A percentile compares a stretch with the other conserved stretches of the same genome.
phyloP scores from a whole-genome alignment of 2,888 invertebrate species.

The Ceriagrion tenellum region DNA sequence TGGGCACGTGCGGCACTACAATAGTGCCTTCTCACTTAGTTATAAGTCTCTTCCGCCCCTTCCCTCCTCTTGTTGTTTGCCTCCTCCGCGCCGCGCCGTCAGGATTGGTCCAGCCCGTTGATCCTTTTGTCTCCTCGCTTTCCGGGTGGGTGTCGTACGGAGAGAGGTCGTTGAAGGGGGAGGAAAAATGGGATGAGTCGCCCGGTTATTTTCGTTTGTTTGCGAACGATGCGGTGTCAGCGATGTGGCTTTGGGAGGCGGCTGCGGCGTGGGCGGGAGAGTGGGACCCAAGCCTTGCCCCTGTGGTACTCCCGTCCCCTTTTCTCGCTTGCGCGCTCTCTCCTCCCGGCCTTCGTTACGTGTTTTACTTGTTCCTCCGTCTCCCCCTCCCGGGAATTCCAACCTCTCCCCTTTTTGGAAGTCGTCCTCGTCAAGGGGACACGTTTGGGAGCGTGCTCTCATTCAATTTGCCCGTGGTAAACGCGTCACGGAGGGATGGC shows the following conservation, averaged over 20 bases:
- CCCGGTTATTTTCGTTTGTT: conserved; percentile 7
- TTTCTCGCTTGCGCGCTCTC: background rate
- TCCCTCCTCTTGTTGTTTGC: background rate
- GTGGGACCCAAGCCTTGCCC: background rate
- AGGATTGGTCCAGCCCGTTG: background rate
- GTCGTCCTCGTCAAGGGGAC: background rate
- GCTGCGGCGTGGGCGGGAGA: background rate
- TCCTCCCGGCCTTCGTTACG: background rate
- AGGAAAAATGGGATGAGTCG: background rate
- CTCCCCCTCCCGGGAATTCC: background rate
- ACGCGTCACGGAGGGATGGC: background rate
- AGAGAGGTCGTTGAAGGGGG: background rate
- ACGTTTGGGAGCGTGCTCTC: conserved; percentile 16
- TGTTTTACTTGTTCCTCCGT: background rate
- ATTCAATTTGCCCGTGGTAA: conserved; percentile 11
- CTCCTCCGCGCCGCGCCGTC: background rate
- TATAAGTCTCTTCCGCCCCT: background rate
- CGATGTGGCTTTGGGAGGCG: background rate
- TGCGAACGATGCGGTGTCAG: background rate
- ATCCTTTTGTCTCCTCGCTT: conserved; percentile 18
- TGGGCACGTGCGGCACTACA: conserved; percentile 40
- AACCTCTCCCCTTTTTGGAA: background rate
- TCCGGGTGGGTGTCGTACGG: background rate
- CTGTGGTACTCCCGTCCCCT: background rate
- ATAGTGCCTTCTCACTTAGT: background rate